Evolutionary conservation across 2,113 vertebrate genomes (phyloP).

Genomic region (Dicerorhinus sumatrensis): DNA sequence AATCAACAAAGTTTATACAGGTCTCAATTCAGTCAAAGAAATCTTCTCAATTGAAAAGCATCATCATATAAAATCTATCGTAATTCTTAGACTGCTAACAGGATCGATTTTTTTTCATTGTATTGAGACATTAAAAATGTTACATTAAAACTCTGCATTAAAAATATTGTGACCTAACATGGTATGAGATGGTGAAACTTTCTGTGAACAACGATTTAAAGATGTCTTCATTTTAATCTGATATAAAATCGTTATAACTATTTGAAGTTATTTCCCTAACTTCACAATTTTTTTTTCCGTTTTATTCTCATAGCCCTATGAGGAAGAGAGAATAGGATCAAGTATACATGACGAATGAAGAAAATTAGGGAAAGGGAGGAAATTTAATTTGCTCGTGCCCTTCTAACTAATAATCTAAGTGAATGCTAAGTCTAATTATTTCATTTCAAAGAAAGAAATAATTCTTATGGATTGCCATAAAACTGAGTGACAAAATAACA

Average conservation of each 20-base stretch:
- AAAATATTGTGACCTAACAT: background rate
- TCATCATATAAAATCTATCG: background rate
- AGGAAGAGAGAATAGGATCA: background rate
- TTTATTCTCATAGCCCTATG: background rate
- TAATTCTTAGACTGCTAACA: background rate
- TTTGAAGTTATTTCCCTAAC: background rate
- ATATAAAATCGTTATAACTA: background rate
- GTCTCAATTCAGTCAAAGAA: background rate
- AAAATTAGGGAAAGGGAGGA: background rate
- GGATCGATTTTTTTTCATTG: background rate
- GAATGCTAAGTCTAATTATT: background rate
- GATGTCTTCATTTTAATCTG: background rate
- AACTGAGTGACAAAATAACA: background rate
- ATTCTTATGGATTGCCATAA: background rate
- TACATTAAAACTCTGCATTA: background rate
- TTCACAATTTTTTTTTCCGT: background rate
- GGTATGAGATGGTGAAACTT: background rate
- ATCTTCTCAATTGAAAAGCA: background rate
- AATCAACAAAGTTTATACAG: background rate
- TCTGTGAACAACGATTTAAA: conserved; percentile 27
- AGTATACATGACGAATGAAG: background rate
- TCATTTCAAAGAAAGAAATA: background rate
- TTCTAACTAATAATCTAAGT: background rate
- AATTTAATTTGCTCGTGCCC: background rate
- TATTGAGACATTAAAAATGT: background rate